Base-by-base conservation (phyloP, 2,113 vertebrate genomes). In the Percopsis transmontana region DNA sequence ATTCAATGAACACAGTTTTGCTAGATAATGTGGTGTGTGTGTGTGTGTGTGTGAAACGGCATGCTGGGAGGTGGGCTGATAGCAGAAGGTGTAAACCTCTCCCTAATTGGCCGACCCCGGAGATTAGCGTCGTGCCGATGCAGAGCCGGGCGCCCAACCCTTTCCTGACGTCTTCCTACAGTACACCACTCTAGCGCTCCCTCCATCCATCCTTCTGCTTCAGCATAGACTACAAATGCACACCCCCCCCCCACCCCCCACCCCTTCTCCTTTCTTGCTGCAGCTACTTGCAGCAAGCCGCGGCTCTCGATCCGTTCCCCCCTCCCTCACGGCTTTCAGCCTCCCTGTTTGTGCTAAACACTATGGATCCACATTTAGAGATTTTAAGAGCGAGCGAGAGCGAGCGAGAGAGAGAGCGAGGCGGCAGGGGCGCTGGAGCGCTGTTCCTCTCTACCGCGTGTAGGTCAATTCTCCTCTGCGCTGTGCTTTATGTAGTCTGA, bases 131-230 rank as follows among this genome's bases (percentile, higher is more conserved):
- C 44, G 3, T 61, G 64, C 68, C 77, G 73, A 74, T 75, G 64
- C 71, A 65, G 69, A 71, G 76, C 61, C 70, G 61, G 74, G 68
- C 76, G 54, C 67, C 74, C 68, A 51, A 45, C 70, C 60, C 65
- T 52, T 74, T 33, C 23, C 51, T 68, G 58, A 24, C 21, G 64
- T 48, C 64, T 38, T 53, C 55, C 57, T 27, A 45, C 27, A 70
- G 55, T 59, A 65, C 71, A 78, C 74, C 70, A 70, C 79, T 83
- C 70, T 59, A 72, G 64, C 65, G 62, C 40, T 70, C 71, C 75
- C 48, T 69, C 70, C 82, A 88, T 87, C 83, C 84, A 82, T 87
- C 68, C 62, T 74, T 56, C 67, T 75, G 72, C 78, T 70, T 82
- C 68, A 52, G 27, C 70, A 71, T 60, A 62, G 66, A 66, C 64